These are phyloP conservation scores for Sarcoramphus papa DNA, from an alignment of 2,797 vertebrate genomes.

Conservation along the genomic window DNA sequence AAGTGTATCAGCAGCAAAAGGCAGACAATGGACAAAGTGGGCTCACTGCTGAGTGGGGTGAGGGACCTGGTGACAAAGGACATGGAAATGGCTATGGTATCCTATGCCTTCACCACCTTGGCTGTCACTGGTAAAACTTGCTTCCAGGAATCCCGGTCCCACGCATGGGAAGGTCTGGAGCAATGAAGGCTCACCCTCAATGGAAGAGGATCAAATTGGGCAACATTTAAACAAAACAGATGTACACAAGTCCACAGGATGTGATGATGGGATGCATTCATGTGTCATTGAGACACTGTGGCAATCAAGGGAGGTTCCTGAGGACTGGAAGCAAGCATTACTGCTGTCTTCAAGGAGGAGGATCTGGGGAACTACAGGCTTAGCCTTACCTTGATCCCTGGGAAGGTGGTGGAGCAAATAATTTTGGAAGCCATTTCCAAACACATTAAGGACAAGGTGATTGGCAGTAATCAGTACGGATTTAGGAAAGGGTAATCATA, in stretches of 20 bases:
- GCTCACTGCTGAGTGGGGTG: neutral
- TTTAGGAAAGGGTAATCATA: neutral
- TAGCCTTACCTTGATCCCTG: neutral
- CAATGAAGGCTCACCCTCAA: neutral
- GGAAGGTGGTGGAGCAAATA: neutral
- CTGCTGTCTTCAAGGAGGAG: neutral
- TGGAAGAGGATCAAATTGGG: neutral
- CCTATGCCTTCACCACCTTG: neutral
- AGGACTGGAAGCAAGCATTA: neutral
- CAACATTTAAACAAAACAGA: neutral
- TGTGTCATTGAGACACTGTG: neutral
- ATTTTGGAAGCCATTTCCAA: neutral
- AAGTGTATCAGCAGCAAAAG: neutral
- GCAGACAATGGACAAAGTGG: neutral
- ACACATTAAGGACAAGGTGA: neutral
- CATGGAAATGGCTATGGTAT: neutral
- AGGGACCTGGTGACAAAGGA: neutral
- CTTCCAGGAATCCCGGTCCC: neutral
- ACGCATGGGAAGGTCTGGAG: neutral
- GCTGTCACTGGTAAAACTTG: neutral
- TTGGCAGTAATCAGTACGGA: neutral
- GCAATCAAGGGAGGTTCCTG: neutral
- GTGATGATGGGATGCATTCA: neutral
- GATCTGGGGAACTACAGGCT: neutral
- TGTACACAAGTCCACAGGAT: neutral